phyloP scores from a whole-genome alignment of 2,113 vertebrate species.

The Ptyas mucosa region DNA sequence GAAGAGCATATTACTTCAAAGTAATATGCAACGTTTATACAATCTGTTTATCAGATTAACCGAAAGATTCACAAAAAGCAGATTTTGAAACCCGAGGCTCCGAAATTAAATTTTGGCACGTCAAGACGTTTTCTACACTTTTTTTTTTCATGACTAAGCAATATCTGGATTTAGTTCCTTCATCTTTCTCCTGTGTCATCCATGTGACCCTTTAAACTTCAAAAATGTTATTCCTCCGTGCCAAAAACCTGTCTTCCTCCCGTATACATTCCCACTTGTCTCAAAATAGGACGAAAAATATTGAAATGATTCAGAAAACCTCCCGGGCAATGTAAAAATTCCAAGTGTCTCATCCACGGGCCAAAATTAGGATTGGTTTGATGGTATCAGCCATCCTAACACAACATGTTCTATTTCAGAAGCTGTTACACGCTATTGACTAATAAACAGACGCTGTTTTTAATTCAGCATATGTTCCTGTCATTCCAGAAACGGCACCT shows the following conservation, averaged over 20 bases:
- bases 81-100: background rate
- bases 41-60: background rate
- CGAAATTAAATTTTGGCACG: background rate
- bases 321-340: constrained; percentile 11
- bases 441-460: constrained; percentile 60
- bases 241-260: background rate
- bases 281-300: accelerated
- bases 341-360: background rate
- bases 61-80: background rate
- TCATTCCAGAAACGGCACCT: constrained; percentile 40
- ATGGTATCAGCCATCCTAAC: constrained; percentile 28
- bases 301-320: background rate
- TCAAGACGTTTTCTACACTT: background rate
- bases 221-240: background rate
- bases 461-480: constrained; percentile 53
- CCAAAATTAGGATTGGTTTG: constrained; percentile 16
- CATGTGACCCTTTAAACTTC: background rate
- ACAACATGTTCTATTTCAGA: constrained; percentile 43
- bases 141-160: background rate
- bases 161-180: background rate
- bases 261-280: background rate
- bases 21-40: background rate
- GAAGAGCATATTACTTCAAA: no score
- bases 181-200: background rate
- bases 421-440: constrained; percentile 54